A percentile compares a stretch with the other conserved stretches of the same genome.
These are phyloP conservation scores for Paramuricea clavata DNA, from an alignment of 92 coral and sea anemone genomes.

Conservation along the genomic window DNA sequence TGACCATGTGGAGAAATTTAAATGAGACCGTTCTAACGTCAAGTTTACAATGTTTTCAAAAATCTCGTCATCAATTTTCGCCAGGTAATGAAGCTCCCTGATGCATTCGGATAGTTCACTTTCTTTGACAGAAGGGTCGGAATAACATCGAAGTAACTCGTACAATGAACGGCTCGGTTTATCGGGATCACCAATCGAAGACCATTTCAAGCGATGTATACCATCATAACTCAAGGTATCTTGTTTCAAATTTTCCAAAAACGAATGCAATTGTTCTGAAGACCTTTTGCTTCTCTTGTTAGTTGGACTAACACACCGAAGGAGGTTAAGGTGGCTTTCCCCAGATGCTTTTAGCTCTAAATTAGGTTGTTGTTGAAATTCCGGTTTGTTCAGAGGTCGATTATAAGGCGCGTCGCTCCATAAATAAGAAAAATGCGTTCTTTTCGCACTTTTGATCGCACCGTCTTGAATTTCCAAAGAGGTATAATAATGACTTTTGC, in stretches of 20 bases:
- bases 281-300: conserved; percentile 2
- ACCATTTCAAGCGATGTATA: conserved; percentile 72
- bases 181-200: conserved; percentile 74
- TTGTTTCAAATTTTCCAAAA: conserved; percentile 50
- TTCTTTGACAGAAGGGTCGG: conserved; percentile 69
- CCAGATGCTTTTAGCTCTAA: conserved; percentile 79
- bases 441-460: conserved; percentile 65
- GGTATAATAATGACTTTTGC: conserved; percentile 68
- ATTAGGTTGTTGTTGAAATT: conserved; percentile 74
- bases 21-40: conserved; percentile 67
- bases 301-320: conserved; percentile 34
- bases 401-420: conserved; percentile 70
- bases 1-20: conserved; percentile 81
- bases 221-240: conserved; percentile 73
- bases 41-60: conserved; percentile 58
- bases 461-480: conserved; percentile 65
- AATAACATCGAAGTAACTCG: conserved; percentile 79
- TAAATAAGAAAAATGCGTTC: conserved; percentile 64
- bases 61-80: conserved; percentile 53
- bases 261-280: not conserved
- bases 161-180: conserved; percentile 66
- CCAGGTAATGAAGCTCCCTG: conserved; percentile 74
- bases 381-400: conserved; percentile 73
- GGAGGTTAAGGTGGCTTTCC: conserved; percentile 69
- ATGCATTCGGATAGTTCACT: conserved; percentile 77